Evolutionary conservation across 2,888 invertebrate genomes (phyloP).

Genomic region (Bembecia ichneumoniformis): DNA sequence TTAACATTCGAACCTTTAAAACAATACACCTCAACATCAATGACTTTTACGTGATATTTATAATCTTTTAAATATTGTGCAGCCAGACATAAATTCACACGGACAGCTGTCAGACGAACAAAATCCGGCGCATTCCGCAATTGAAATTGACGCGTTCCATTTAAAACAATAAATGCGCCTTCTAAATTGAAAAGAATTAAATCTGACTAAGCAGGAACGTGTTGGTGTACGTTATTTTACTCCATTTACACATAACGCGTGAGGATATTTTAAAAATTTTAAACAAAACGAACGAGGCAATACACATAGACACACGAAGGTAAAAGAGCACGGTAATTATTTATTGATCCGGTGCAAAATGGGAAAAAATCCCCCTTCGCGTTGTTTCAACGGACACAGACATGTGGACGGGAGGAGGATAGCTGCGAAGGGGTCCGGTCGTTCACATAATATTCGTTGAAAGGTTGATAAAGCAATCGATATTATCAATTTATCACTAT

Average conservation of each 20-base stretch:
- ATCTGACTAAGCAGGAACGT: constrained; percentile 43
- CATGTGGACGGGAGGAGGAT: constrained; percentile 1
- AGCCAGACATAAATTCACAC: constrained; percentile 27
- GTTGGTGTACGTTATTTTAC: constrained; percentile 18
- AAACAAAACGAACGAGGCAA: neutral
- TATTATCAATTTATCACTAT: neutral
- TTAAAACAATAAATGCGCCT: constrained; percentile 56
- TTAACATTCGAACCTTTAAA: constrained; percentile 19
- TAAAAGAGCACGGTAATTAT: constrained; percentile 6
- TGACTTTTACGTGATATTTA: constrained; percentile 1
- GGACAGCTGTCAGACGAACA: constrained; percentile 41
- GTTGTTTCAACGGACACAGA: constrained; percentile 34
- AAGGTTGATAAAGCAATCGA: constrained; percentile 16
- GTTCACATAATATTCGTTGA: constrained; percentile 15
- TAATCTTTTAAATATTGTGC: neutral
- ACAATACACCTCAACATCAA: constrained; percentile 13
- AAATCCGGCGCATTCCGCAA: constrained; percentile 48
- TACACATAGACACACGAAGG: too few species aligned
- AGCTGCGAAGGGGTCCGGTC: constrained; percentile 10
- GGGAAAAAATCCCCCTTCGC: constrained; percentile 35
- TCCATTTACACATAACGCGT: constrained; percentile 12
- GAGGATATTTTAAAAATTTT: too few species aligned
- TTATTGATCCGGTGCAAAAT: constrained; percentile 56
- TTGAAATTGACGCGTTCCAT: constrained; percentile 67
- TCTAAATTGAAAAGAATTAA: constrained; percentile 58